Percentiles rank a stretch among this genome's conserved stretches.
Evolutionary conservation across 2,888 invertebrate genomes (phyloP).

Genomic region (Apocheima hispidaria): DNA sequence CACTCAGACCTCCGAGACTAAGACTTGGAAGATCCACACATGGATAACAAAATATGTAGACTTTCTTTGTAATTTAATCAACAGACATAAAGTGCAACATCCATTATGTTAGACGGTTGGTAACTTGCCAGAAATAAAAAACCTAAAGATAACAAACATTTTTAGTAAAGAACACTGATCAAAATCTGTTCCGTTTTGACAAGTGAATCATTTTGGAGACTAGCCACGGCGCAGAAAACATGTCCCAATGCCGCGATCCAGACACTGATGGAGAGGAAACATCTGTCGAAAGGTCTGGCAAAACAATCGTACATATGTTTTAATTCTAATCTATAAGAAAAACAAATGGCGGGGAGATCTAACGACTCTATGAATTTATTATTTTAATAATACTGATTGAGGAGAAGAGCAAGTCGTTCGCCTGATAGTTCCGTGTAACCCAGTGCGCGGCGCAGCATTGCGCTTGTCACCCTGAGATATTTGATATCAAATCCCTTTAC

Average conservation of each 20-base stretch:
- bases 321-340: neutral
- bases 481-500: too few relatives aligned
- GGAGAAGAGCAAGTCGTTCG: too few relatives aligned
- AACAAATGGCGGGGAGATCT: neutral
- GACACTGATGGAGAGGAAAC: constrained; percentile 37
- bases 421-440: too few relatives aligned
- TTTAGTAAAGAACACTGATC: constrained; percentile 10
- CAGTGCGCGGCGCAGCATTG: too few relatives aligned
- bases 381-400: too few relatives aligned
- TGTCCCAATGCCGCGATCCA: constrained; percentile 44
- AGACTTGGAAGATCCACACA: neutral
- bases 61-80: neutral
- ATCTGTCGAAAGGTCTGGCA: constrained; percentile 41
- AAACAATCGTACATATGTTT: constrained; percentile 20
- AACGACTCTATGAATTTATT: too few relatives aligned
- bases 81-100: neutral
- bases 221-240: constrained; percentile 44
- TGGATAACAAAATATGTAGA: too few relatives aligned
- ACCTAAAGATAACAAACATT: constrained; percentile 19
- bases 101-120: constrained; percentile 9
- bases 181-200: constrained; percentile 32
- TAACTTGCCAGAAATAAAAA: constrained; percentile 10
- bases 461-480: too few relatives aligned
- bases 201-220: constrained; percentile 48
- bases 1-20: too few relatives aligned